A percentile compares a stretch with the other conserved stretches of the same genome.
These are phyloP conservation scores for Syngnathus rostellatus DNA, from an alignment of 2,797 vertebrate species.

Conservation along the genomic window DNA sequence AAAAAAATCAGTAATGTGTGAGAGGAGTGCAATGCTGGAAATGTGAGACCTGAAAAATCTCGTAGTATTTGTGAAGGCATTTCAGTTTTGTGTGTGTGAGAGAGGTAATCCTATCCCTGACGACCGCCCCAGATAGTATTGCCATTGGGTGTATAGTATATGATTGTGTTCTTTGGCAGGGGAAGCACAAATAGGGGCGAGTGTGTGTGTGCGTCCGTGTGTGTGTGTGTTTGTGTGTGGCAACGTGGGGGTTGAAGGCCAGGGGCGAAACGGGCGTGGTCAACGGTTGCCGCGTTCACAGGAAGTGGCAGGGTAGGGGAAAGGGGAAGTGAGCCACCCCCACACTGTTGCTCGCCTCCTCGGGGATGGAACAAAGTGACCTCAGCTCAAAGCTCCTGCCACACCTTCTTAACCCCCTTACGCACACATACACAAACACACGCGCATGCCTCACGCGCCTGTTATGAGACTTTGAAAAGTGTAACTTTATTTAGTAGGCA, in stretches of 20 bases:
- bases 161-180: slow-evolving; percentile 25
- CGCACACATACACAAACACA: not conserved
- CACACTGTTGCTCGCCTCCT: slow-evolving; percentile 55
- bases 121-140: too few species aligned
- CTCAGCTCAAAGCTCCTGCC: slow-evolving; percentile 41
- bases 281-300: slow-evolving; percentile 61
- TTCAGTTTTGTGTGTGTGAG: too few species aligned
- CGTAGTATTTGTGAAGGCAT: too few species aligned
- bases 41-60: too few species aligned
- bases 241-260: slow-evolving; percentile 30
- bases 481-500: too few species aligned
- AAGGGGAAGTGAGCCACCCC: slow-evolving; percentile 72
- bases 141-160: slow-evolving; percentile 9
- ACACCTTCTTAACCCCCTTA: slow-evolving; percentile 31
- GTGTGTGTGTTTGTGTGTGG: slow-evolving; percentile 26
- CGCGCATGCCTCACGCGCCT: not conserved
- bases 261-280: slow-evolving; percentile 60
- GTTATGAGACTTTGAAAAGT: not conserved
- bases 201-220: slow-evolving; percentile 15
- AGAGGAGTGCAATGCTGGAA: too few species aligned
- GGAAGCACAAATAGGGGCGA: slow-evolving; percentile 10
- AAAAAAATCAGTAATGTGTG: too few species aligned
- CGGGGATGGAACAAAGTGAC: slow-evolving; percentile 55
- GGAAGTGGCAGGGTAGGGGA: slow-evolving; percentile 62
- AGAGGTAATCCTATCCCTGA: too few species aligned